These are phyloP conservation scores for Megalops atlanticus DNA, from an alignment of 2,113 vertebrate genomes.

Conservation along the genomic window DNA sequence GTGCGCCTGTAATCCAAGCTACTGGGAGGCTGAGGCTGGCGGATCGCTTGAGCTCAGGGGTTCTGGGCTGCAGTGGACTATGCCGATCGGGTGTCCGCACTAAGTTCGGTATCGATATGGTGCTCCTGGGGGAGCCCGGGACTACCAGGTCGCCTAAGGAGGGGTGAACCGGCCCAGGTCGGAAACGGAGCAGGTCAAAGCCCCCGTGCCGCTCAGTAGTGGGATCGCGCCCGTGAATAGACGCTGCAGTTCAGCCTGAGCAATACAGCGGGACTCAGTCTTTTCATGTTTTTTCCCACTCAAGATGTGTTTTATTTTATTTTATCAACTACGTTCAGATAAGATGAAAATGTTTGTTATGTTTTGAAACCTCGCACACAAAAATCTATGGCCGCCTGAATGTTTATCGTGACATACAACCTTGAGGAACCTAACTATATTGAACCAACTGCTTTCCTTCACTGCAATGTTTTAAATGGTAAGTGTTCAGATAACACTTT, in stretches of 20 bases:
- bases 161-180: slow-evolving; percentile 50
- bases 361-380: no score
- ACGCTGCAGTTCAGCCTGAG: neutral
- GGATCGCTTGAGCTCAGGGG: slow-evolving; percentile 59
- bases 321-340: neutral
- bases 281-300: neutral
- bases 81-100: slow-evolving; percentile 44
- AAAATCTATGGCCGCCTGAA: no score
- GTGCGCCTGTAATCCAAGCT: slow-evolving; percentile 37
- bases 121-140: slow-evolving; percentile 17
- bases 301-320: neutral
- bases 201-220: slow-evolving; percentile 73
- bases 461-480: no score
- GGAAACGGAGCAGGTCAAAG: slow-evolving; percentile 77
- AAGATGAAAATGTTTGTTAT: no score
- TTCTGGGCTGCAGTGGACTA: slow-evolving; percentile 31
- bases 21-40: slow-evolving; percentile 66
- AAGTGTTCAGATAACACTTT: no score
- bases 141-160: slow-evolving; percentile 17
- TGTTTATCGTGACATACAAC: no score
- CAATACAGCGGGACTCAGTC: slow-evolving; percentile 2
- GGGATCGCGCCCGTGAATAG: slow-evolving; percentile 75
- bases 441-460: no score
- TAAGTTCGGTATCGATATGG: slow-evolving; percentile 31
- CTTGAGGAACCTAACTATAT: no score